phyloP scores from a whole-genome alignment of 1,140 invertebrate genomes.

The Sycophaga agraensis region DNA sequence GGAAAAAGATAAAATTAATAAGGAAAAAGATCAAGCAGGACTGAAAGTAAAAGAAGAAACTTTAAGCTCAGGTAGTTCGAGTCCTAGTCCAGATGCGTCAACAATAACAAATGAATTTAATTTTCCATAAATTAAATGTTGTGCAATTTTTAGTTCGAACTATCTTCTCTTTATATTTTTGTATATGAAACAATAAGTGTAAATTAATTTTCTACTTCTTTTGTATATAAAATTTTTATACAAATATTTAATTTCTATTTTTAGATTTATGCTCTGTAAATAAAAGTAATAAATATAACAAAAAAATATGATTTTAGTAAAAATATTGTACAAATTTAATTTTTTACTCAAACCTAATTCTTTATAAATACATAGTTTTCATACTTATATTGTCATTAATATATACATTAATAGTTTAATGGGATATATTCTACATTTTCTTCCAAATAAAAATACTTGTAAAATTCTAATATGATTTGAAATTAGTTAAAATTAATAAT shows the following conservation, averaged over 20 bases:
- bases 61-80: slow-evolving; percentile 66
- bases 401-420: too few relatives aligned
- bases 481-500: too few relatives aligned
- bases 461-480: too few relatives aligned
- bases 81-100: slow-evolving; percentile 59
- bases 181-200: slow-evolving; percentile 4
- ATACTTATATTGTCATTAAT: too few relatives aligned
- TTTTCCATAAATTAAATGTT: slow-evolving; percentile 39
- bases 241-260: neutral
- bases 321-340: too few relatives aligned
- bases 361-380: too few relatives aligned
- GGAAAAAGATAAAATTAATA: slow-evolving; percentile 54
- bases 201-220: slow-evolving; percentile 16
- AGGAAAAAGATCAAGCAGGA: slow-evolving; percentile 50
- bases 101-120: slow-evolving; percentile 46
- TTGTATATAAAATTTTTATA: slow-evolving; percentile 27
- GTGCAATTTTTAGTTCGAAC: slow-evolving; percentile 11
- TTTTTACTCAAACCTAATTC: too few relatives aligned
- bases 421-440: too few relatives aligned
- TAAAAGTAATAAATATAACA: neutral
- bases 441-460: too few relatives aligned
- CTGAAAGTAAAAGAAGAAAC: slow-evolving; percentile 62
- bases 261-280: slow-evolving; percentile 3
- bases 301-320: too few relatives aligned
- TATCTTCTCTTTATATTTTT: slow-evolving; percentile 21